Percentiles rank a stretch among this genome's conserved stretches.
These are phyloP conservation scores for Plestiodon gilberti DNA, from an alignment of 2,113 vertebrate genomes.

Conservation along the genomic window DNA sequence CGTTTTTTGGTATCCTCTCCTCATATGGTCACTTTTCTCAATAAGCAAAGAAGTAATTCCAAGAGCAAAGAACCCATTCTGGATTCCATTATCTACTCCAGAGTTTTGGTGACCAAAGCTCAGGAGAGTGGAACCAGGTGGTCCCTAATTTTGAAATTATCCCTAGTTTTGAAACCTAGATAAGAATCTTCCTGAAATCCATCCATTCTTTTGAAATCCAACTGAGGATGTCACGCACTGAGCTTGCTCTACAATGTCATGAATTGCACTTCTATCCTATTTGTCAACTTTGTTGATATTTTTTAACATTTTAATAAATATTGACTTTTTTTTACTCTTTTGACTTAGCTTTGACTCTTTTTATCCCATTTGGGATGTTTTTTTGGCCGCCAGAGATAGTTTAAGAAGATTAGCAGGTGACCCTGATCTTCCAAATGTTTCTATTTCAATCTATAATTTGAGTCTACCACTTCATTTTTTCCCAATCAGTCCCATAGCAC, in stretches of 20 bases:
- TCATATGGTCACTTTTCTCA: not conserved
- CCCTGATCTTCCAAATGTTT: not conserved
- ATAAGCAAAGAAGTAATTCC: not conserved
- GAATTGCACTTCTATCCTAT: too few species aligned
- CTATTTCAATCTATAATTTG: fast-evolving
- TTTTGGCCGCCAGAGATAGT: not conserved
- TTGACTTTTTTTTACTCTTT: not conserved
- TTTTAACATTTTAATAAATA: too few species aligned
- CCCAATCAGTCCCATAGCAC: not conserved
- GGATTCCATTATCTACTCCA: not conserved
- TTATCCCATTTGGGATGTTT: not conserved
- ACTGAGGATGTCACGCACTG: not conserved
- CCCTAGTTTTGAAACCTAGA: too few species aligned
- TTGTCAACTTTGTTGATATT: too few species aligned
- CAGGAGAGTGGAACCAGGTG: not conserved
- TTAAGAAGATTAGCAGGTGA: not conserved
- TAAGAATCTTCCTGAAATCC: not conserved
- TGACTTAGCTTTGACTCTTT: not conserved
- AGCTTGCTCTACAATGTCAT: not conserved
- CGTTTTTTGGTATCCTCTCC: not conserved
- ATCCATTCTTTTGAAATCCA: not conserved
- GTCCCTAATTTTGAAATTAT: too few species aligned
- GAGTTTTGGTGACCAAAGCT: not conserved
- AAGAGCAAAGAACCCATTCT: not conserved
- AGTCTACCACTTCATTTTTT: not conserved